Conservation (phyloP, 2,113 vertebrate genomes). For the Aramus guarauna region DNA sequence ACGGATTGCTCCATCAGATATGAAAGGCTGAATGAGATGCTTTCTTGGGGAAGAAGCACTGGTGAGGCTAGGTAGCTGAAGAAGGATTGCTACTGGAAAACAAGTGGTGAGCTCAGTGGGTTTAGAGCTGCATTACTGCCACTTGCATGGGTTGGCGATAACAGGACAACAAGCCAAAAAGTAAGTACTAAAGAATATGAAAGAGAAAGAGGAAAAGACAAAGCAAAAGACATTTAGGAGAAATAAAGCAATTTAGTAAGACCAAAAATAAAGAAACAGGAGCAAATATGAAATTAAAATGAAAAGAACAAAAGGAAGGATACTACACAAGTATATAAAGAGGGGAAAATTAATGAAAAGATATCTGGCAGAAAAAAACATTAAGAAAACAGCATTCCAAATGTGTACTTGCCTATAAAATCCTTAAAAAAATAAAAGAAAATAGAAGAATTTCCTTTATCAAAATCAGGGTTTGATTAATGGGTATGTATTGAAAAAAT, state of each 20-base stretch:
- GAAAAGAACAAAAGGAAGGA: not conserved
- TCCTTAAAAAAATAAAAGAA: not conserved
- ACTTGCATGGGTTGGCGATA: not conserved
- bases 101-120: not conserved
- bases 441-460: not conserved
- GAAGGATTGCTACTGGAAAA: not conserved
- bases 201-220: not conserved
- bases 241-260: not conserved
- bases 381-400: not conserved
- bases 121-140: not conserved
- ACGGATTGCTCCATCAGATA: not conserved
- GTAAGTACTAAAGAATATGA: not conserved
- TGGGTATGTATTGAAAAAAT: not conserved
- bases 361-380: not conserved
- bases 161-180: not conserved
- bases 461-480: not conserved
- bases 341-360: not conserved
- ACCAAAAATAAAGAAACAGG: not conserved
- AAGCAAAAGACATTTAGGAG: not conserved
- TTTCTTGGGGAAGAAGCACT: not conserved
- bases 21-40: not conserved
- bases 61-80: not conserved
- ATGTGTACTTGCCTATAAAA: not conserved
- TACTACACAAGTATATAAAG: not conserved
- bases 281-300: not conserved